These are phyloP conservation scores for Lipophrys pholis DNA, from an alignment of 2,113 vertebrate species.

Conservation along the genomic window DNA sequence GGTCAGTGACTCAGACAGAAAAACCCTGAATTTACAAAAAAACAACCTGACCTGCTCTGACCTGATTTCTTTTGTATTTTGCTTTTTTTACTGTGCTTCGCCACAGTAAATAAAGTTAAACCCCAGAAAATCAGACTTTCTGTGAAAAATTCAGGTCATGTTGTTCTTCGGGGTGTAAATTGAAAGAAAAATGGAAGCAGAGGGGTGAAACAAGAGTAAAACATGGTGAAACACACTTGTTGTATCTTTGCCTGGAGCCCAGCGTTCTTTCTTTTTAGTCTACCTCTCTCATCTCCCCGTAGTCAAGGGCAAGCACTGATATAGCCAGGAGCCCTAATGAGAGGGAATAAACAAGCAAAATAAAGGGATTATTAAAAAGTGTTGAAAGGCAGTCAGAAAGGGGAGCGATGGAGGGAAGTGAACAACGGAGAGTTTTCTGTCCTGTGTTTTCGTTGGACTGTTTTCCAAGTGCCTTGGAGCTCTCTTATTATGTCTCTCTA, in stretches of 20 bases:
- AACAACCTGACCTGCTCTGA: slow-evolving; percentile 23
- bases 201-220: background rate
- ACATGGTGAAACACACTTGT: slow-evolving; percentile 3
- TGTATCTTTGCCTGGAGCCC: slow-evolving; percentile 22
- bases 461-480: slow-evolving; percentile 97
- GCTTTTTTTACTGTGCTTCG: slow-evolving; percentile 4
- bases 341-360: slow-evolving; percentile 21
- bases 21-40: background rate
- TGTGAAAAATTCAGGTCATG: slow-evolving; percentile 27
- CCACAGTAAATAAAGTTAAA: slow-evolving; percentile 3
- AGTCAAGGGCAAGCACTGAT: slow-evolving; percentile 2
- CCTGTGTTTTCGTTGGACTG: slow-evolving; percentile 76
- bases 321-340: slow-evolving; percentile 19
- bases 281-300: slow-evolving; percentile 18
- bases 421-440: slow-evolving; percentile 46
- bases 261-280: slow-evolving; percentile 1
- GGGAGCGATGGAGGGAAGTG: slow-evolving; percentile 30
- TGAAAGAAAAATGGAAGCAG: slow-evolving; percentile 3
- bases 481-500: slow-evolving; percentile 59
- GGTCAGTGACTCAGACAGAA: slow-evolving; percentile 2
- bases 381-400: slow-evolving; percentile 47
- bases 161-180: slow-evolving; percentile 19
- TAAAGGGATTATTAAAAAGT: slow-evolving; percentile 46
- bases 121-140: background rate
- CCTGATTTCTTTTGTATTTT: background rate